Evolutionary conservation across 1,140 invertebrate species (phyloP), one percentile per base, ranked within the genome.

Genomic region (Cydia splendana): DNA sequence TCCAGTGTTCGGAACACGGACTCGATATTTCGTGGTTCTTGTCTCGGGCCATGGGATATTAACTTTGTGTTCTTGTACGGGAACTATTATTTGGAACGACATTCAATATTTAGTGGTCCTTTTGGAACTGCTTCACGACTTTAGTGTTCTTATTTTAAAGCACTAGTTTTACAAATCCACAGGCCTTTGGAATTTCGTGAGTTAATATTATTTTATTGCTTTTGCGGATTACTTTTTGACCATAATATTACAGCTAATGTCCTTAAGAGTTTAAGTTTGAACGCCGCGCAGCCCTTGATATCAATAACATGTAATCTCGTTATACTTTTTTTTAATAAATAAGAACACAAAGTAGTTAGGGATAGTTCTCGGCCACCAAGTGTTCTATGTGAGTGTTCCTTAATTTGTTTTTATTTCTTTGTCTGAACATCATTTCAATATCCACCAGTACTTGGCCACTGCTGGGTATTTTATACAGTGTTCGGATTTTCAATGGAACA

Each of bases 11-110:
- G 67, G 67, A 71, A 71, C 67, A 71, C 67, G 15, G 34, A 71
- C 30, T 71, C 7, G 34, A 71, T 71, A 71, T 18, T 38, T 71
- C 67, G 67, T 71, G n/a, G 67, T 71, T 71, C 20, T 62, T 62
- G 67, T 71, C 67, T 71, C 34, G 67, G 67, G 34, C 67, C n/a
- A 18, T 18, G 67, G 34, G 34, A 20, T 38, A 38, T 38, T 71
- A 34, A 42, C n/a, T 71, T 42, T 71, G 67, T 71, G 67, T 38
- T 71, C 30, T 13, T 20, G 34, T 38, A 24, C 67, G 30, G 67
- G 67, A 42, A n/a, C 6, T 71, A 28, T 38, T 38, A 18, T 71
- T 71, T 71, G 67, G 30, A 45, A 71, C 67, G 2, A 42, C 34
- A n/a, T 71, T 38, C 1, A 20, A 38, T 38, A 38, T 71, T 71